Percentiles rank a stretch among this genome's conserved stretches.
These are phyloP conservation scores for Pagetopsis macropterus DNA, from an alignment of 2,797 vertebrate species.

Conservation along the genomic window DNA sequence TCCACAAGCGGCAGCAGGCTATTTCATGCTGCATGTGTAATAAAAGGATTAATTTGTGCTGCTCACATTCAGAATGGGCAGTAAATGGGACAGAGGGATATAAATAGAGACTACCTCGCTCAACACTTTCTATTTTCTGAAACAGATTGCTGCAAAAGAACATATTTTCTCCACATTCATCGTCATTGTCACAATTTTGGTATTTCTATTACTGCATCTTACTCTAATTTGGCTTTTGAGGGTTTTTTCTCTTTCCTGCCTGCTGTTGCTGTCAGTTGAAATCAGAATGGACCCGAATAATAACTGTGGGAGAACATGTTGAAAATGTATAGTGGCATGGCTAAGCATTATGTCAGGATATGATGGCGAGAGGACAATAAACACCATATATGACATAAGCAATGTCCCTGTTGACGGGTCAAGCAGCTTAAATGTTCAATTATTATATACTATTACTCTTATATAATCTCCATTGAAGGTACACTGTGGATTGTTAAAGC, in stretches of 20 bases:
- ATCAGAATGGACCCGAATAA: not conserved
- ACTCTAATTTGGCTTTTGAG: not conserved
- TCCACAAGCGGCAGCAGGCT: slow-evolving; percentile 49
- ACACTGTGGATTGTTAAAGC: no score
- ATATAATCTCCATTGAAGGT: not conserved
- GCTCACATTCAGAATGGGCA: slow-evolving; percentile 68
- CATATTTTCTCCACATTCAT: slow-evolving; percentile 1
- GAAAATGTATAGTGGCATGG: not conserved
- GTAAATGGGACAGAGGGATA: slow-evolving; percentile 76
- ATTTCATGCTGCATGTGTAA: slow-evolving; percentile 75
- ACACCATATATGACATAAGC: not conserved
- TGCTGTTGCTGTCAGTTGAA: not conserved
- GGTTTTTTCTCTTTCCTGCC: slow-evolving; percentile 1
- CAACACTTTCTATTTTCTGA: slow-evolving; percentile 59
- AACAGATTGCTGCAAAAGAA: slow-evolving; percentile 42
- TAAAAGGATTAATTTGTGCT: slow-evolving; percentile 81
- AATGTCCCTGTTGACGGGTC: not conserved
- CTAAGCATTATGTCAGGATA: not conserved
- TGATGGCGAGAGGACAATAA: not conserved
- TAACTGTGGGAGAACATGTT: not conserved
- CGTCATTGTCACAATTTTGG: not conserved
- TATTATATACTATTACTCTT: not conserved
- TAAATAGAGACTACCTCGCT: slow-evolving; percentile 74
- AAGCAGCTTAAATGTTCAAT: not conserved
- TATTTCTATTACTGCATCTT: not conserved